These are phyloP conservation scores for Tholera decimalis DNA, from an alignment of 2,888 invertebrate species.

Conservation along the genomic window DNA sequence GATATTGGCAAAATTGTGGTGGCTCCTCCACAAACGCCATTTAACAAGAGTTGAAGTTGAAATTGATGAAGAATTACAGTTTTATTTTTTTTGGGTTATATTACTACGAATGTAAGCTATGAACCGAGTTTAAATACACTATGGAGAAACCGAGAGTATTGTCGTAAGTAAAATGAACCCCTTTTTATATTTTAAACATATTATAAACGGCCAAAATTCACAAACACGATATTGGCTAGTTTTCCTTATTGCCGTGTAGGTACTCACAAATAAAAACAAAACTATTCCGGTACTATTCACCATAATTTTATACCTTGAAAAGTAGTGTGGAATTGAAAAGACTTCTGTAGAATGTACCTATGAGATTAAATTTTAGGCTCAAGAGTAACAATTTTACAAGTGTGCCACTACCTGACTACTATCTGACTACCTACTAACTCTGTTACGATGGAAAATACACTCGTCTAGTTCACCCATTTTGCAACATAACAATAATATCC, in stretches of 20 bases:
- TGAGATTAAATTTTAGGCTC: background rate
- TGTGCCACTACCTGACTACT: background rate
- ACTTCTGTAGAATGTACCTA: no score
- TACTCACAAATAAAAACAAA: conserved; percentile 1
- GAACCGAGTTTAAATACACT: conserved; percentile 20
- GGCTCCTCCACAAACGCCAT: no score
- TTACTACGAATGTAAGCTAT: conserved; percentile 11
- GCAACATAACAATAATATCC: background rate
- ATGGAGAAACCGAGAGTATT: conserved; percentile 73
- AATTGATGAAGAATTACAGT: conserved; percentile 7
- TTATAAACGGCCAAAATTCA: background rate
- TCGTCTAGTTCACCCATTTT: background rate
- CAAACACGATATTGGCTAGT: background rate
- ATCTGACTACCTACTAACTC: background rate
- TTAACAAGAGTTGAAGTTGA: no score
- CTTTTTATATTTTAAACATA: no score
- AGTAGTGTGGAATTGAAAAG: background rate
- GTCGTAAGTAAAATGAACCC: conserved; percentile 72
- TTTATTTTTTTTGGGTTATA: conserved; percentile 17
- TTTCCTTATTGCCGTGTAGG: conserved; percentile 25
- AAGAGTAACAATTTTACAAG: background rate
- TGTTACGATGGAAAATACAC: background rate
- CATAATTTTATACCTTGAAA: background rate
- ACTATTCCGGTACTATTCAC: background rate
- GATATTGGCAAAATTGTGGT: no score